These are phyloP conservation scores for Tupaia tana DNA, from an alignment of 2,113 vertebrate genomes.

Conservation along the genomic window DNA sequence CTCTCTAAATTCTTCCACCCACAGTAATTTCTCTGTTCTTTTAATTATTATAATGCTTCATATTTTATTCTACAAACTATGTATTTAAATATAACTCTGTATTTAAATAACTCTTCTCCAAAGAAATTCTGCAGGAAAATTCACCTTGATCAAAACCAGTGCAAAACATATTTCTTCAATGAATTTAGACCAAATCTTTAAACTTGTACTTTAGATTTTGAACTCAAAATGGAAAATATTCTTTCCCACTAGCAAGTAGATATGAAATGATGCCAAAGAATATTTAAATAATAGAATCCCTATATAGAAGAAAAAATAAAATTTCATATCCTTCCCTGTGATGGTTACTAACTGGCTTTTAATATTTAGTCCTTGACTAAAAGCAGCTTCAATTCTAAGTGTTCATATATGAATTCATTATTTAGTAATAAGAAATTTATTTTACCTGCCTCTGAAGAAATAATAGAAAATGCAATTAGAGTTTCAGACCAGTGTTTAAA, in stretches of 20 bases:
- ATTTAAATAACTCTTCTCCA: not conserved
- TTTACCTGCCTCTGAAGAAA: not conserved
- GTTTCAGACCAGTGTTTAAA: not conserved
- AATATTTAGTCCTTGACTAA: not conserved
- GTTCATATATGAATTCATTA: not conserved
- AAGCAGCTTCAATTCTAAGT: not conserved
- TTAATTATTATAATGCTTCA: not conserved
- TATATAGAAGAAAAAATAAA: not conserved
- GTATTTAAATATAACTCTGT: not conserved
- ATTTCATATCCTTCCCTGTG: not conserved
- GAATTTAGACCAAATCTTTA: not conserved
- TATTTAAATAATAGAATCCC: not conserved
- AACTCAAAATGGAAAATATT: not conserved
- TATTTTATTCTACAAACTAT: not conserved
- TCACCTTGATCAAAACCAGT: not conserved
- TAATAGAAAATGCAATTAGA: not conserved
- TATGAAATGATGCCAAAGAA: not conserved
- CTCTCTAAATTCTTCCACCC: not conserved
- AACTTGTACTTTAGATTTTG: conserved; percentile 1
- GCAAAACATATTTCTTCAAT: not conserved
- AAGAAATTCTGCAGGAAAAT: not conserved
- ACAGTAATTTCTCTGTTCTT: not conserved
- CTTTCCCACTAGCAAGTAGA: not conserved
- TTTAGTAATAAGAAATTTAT: not conserved
- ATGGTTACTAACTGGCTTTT: not conserved